Base-by-base conservation (phyloP, 1,140 invertebrate genomes). In the Geopemphigus sp. region DNA sequence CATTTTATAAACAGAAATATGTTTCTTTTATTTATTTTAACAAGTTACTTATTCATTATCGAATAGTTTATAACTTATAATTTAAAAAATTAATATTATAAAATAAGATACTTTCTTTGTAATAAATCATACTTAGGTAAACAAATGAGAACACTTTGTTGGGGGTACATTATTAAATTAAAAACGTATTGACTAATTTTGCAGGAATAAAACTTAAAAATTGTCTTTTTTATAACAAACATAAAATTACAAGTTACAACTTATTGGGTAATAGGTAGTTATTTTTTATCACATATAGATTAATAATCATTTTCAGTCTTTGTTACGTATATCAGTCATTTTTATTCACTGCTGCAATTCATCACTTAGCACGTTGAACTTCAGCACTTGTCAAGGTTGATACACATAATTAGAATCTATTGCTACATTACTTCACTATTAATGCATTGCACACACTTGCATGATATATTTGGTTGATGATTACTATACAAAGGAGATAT, bases 401-500 rank as follows among this genome's bases (percentile, higher is more conserved):
- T 63, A 78, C 24, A n/a, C 74, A 76, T 8, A n/a, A 59, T 59
- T 76, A 24, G 29, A 76, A 76, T 76, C 56, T 56, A 59, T 45
- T 11, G 56, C 17, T 26, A 45, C 19, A 59, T 5, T 19, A 47
- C 73, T 57, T 76, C 32, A 22, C n/a, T 14, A 78, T 78, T 78
- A n/a, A 47, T 50, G 17, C 10, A 78, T 17, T 78, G 74, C 4
- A 14, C 15, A 78, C n/a, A 50, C 14, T 3, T 50, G 15, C 15
- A 61, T 4, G 56, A 15, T 12, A 22, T 76, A 47, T 47, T 47
- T 56, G 32, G 2, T 78, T 47, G 39, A 0, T 63, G 39, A 19
- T 29, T 8, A 59, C 22, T 50, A 61, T 78, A 63, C 45, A 45
- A 78, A 63, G 57, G 56, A 0, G 1, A 45, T n/a, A 26, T 45